Base-by-base conservation (phyloP, 2,888 invertebrate species). In the Epirrhoe alternata region DNA sequence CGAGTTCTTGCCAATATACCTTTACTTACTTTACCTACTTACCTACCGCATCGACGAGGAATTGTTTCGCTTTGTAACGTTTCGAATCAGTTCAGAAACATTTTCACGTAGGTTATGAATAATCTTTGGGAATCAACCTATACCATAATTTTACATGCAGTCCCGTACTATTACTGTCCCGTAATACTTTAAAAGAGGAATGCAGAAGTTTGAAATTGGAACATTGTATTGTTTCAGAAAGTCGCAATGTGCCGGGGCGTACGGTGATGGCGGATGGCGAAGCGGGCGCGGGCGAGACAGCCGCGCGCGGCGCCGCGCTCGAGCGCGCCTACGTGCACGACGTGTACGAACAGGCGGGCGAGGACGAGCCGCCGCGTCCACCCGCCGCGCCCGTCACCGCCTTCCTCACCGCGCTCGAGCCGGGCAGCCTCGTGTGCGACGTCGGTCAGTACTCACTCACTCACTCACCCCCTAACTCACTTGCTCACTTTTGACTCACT, bases 351-450 rank as follows among this genome's bases (percentile, higher is more conserved):
- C 97, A 98, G 88, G 97, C 97, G 78, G 96, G 96, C 75, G 96
- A 96, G 79, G 89, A 94, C 61, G 94, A 90, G 76, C 90, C 90
- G 73, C 77, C 77, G 53, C 80, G 85, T 14, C 82, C 86, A 74
- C 87, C 88, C 70, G 90, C 95, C 86, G 87, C 97, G 96, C 96
- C 98, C 96, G 76, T 95, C 95, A 81, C 97, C 96, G 79, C 96
- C 83, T 98, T 99, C 92, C 95, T 98, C 74, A 94, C 96, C 64
- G 97, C 96, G 76, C 94, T 99, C 61, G 98, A 98, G 82, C 97
- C 98, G 2, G 98, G 98, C 69, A 97, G 98, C 71, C 95, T 99
- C 68, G 97, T 99, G 64, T 98, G 98, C 86, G 99, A 99, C 92
- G 97, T 98, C 77, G 99, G 97, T 97, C 80, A 94, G 96, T 94